These are phyloP conservation scores for Caenorhabditis parvicauda DNA, from an alignment of 2,888 invertebrate species.

Conservation along the genomic window DNA sequence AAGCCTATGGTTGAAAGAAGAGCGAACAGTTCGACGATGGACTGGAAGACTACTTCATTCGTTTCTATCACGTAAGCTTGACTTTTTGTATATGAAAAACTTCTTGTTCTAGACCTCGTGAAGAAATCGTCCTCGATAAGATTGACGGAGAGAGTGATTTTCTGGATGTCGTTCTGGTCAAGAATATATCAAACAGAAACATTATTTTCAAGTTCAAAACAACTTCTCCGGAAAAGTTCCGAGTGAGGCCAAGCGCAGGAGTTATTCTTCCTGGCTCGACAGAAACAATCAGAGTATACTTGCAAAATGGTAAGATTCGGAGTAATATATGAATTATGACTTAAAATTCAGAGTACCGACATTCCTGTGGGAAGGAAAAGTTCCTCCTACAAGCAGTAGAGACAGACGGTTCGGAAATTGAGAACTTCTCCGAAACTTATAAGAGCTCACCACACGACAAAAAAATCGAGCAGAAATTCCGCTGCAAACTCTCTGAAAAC, in stretches of 20 bases:
- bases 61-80: slow-evolving; percentile 28
- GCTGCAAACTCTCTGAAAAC: slow-evolving; percentile 33
- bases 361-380: slow-evolving; percentile 45
- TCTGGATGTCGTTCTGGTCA: slow-evolving; percentile 41
- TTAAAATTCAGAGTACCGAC: slow-evolving; percentile 39
- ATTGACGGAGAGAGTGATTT: slow-evolving; percentile 42
- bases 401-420: slow-evolving; percentile 31
- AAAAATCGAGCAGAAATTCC: slow-evolving; percentile 42
- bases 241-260: slow-evolving; percentile 76
- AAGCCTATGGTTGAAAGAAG: slow-evolving; percentile 35
- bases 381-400: slow-evolving; percentile 47
- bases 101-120: slow-evolving; percentile 35
- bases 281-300: slow-evolving; percentile 44
- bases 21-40: slow-evolving; percentile 28
- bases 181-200: slow-evolving; percentile 34
- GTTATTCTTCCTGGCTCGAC: slow-evolving; percentile 39
- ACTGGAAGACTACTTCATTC: slow-evolving; percentile 31
- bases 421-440: slow-evolving; percentile 40
- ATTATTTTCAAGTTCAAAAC: slow-evolving; percentile 76
- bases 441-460: slow-evolving; percentile 20
- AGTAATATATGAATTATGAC: not conserved
- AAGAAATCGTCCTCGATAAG: slow-evolving; percentile 37
- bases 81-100: not conserved
- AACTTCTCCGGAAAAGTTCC: slow-evolving; percentile 89
- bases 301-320: slow-evolving; percentile 42